Base-by-base conservation (phyloP, 2,797 vertebrate species). In the Cyclura pinguis region DNA sequence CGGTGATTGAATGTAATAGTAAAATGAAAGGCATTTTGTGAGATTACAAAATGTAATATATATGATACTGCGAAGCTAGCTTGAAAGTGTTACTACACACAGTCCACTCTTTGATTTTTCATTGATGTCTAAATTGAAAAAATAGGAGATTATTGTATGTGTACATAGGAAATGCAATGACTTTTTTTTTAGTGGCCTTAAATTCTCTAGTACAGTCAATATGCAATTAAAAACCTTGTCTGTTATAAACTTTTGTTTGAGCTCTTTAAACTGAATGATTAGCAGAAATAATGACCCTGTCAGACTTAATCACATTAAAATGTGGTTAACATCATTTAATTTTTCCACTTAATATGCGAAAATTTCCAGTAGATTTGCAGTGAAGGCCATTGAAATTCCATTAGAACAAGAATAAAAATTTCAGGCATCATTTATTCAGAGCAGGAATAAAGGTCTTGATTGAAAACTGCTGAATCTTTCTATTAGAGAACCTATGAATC, bases 321-420 rank as follows among this genome's bases (percentile, higher is more conserved):
- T 98, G 98, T 99, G 98, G 99, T 99, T 99, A 99, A 99, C 99
- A 99, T 98, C 96, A 97, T 99, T 99, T 99, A 99, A 99, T 99
- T 99, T 99, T 98, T 98, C 98, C 98, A 99, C 98, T 99, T 99
- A 98, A 99, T 99, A 99, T 99, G 99, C 98, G 98, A 98, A 98
- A 99, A 99, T 99, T 99, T 99, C 99, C 99, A 99, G 98, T 99
- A 99, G 99, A 99, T 99, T 99, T 99, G 99, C 99, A 99, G 98
- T 98, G 98, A 97, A 99, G 98, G 98, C 98, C 98, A 99, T 99
- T 99, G 99, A 98, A 99, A 99, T 99, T 99, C 98, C 99, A 99
- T 99, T 99, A 99, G 98, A 99, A 99, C 98, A 98, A 99, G 98
- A 99, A 99, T 99, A 99, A 99, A 99, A 99, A 99, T 99, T 99